Base-by-base conservation (phyloP, 2,888 invertebrate species). In the Esperia sulphurella region DNA sequence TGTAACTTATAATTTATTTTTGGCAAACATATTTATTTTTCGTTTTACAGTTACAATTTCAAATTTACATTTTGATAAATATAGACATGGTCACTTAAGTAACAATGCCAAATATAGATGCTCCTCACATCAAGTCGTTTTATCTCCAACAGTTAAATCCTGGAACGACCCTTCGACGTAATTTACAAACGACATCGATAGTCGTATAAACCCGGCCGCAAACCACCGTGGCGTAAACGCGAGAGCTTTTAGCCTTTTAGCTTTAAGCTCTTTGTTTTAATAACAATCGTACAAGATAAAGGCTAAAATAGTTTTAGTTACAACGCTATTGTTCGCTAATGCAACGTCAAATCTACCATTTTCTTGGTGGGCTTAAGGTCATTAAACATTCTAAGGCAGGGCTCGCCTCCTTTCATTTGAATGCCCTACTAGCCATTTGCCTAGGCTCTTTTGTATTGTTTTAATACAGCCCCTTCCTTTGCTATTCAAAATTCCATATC, bases 231-330 rank as follows among this genome's bases (percentile, higher is more conserved):
- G 21, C 14, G 33, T 9, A 29, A 42, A 30, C 43, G 43, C 9
- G 10, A 43, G 35, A 39, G 80, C 83, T 82, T 83, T 83, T 75
- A 81, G 41, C 39, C 50, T 47, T 43, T 68, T 72, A 71, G 68
- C 68, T 72, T 72, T 69, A 62, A 67, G 65, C 73, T 73, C 76
- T 79, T 76, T 80, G 75, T 79, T 73, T 79, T 75, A 68, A 60
- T 68, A 81, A 81, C 80, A 80, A 81, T 79, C 65, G 72, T 55
- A 63, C 29, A 77, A 77, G 81, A 82, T 81, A 81, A 77, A 79
- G 77, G 74, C 59, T 62, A 68, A 66, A 72, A 65, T 68, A 74
- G 76, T 75, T 74, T 75, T 74, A 78, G 81, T 81, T 82, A 70
- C 64, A 30, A 9, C 30, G 13, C 79, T 57, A 77, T 83, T 84